A percentile compares a stretch with the other conserved stretches of the same genome.
These are phyloP conservation scores for Pteruthius melanotis DNA, from an alignment of 2,113 vertebrate species.

Conservation along the genomic window DNA sequence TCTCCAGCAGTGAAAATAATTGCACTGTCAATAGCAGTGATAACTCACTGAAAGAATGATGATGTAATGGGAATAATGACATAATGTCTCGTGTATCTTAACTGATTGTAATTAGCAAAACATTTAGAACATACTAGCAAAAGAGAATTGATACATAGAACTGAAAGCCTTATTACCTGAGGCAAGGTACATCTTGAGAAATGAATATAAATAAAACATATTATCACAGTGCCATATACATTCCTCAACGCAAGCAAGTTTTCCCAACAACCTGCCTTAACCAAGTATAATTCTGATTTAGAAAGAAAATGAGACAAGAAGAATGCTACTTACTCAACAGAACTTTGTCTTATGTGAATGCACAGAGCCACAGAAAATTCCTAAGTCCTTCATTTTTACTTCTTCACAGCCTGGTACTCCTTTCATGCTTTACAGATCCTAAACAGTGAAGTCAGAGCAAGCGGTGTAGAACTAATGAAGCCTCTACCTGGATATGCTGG, in stretches of 20 bases:
- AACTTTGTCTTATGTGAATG: background rate
- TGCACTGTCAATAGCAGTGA: background rate
- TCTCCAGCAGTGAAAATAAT: background rate
- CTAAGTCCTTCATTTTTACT: background rate
- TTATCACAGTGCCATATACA: background rate
- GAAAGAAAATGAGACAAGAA: background rate
- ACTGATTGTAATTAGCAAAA: background rate
- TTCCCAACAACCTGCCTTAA: background rate
- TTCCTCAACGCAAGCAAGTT: background rate
- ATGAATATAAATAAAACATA: background rate
- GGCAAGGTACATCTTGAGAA: background rate
- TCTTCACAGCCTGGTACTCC: background rate
- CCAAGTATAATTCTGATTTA: background rate
- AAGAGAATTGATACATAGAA: background rate
- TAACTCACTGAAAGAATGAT: background rate
- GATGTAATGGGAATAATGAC: background rate
- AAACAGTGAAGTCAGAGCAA: background rate
- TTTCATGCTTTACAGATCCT: background rate
- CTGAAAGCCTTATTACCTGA: background rate
- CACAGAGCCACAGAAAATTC: background rate
- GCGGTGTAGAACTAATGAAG: fast-evolving
- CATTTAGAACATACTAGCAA: background rate
- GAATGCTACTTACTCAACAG: background rate
- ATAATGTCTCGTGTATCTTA: background rate
- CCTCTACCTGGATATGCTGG: background rate